Conservation (phyloP, 2,797 vertebrate species). For the Enteromius paludinosus region DNA sequence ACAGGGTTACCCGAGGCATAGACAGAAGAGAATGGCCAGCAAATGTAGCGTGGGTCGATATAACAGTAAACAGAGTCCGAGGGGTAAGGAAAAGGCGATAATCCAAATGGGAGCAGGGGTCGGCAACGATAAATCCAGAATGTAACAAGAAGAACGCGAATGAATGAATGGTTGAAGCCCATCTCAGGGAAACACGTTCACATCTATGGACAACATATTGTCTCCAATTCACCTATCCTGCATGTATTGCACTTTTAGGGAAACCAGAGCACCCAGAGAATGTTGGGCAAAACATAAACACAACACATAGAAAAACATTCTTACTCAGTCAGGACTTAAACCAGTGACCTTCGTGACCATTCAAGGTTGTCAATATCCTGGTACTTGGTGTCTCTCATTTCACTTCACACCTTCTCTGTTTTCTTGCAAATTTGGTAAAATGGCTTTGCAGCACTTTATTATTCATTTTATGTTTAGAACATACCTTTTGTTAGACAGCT, state of each 20-base stretch:
- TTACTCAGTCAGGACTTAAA: not conserved
- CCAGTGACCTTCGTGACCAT: not conserved
- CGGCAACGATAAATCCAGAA: too few relatives aligned
- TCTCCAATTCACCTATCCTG: not conserved
- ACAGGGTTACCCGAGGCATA: too few relatives aligned
- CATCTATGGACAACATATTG: not conserved
- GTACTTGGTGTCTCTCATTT: not conserved
- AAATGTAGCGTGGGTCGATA: too few relatives aligned
- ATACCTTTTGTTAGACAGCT: not conserved
- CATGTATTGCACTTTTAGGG: not conserved
- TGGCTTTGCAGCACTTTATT: not conserved
- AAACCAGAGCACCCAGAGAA: not conserved
- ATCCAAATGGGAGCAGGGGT: too few relatives aligned
- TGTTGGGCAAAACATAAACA: not conserved
- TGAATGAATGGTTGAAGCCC: not conserved
- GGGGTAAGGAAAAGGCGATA: too few relatives aligned
- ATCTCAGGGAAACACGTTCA: not conserved
- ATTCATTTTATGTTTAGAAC: not conserved
- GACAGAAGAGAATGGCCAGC: too few relatives aligned
- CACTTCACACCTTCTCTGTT: not conserved
- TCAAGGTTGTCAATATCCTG: not conserved
- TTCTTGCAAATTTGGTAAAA: not conserved
- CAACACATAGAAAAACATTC: not conserved
- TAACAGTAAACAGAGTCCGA: too few relatives aligned
- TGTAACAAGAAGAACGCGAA: too few relatives aligned